Base-by-base conservation (phyloP, 2,888 invertebrate species). In the Pristionchus exspectatus region DNA sequence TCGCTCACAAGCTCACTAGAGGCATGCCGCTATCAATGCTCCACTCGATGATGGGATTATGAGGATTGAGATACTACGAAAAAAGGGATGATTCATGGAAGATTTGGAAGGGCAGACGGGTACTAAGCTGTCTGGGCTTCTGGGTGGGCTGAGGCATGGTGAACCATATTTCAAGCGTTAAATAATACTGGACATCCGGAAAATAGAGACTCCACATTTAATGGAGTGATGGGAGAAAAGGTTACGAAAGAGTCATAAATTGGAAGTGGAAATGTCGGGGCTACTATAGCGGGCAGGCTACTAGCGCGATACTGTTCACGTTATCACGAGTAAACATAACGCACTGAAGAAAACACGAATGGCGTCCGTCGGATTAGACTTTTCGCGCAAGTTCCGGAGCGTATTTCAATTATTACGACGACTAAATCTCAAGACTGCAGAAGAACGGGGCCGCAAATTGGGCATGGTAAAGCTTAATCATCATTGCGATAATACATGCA, bases 21-120 rank as follows among this genome's bases (percentile, higher is more conserved):
- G 74, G 38, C 33, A 33, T 7, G 77, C 77, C 44, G 77, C 77
- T 77, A 77, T 77, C 77, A 50, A 77, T 16, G n/a, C 24, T 21
- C 2, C 24, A n/a, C 5, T 10, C 21, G 69, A 69, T 14, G 14
- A 77, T 77, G 77, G 50, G 77, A 77, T 77, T 77, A 77, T 3
- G 50, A 44, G 77, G 77, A 77, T 77, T 38, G 44, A n/a, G 44
- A 30, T 77, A 77, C 44, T 77, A 77, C 44, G 77, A 77, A 77
- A 44, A 38, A 77, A 44, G 12, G 50, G 5, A 14, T 77, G 77
- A 77, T 5, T 77, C 77, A 77, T 12, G 2, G 69, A 30, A 7
- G 69, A 69, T 33, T 33, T 33, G 74, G 2, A 33, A n/a, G 18
- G 77, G n/a, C 44, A n/a, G 33, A 24, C 14, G 33, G 38, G 30